Percentiles rank a stretch among this genome's conserved stretches.
phyloP scores from a whole-genome alignment of 2,888 invertebrate species.

The Tetragonisca angustula region DNA sequence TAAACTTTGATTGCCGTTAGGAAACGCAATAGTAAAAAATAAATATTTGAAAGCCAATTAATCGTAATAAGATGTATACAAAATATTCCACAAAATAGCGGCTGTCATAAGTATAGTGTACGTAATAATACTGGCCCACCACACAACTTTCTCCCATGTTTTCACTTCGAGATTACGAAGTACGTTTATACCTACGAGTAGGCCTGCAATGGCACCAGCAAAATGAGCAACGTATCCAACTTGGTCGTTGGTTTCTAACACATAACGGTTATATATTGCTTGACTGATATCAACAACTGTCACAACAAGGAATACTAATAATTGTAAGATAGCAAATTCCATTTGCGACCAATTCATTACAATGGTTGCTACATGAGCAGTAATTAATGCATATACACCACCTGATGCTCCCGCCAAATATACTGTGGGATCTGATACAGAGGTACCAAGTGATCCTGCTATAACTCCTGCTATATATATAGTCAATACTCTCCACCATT shows the following conservation, averaged over 20 bases:
- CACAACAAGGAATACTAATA: constrained; percentile 92
- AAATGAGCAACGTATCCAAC: constrained; percentile 98
- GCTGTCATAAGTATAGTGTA: constrained; percentile 90
- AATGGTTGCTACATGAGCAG: constrained; percentile 96
- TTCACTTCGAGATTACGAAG: constrained; percentile 92
- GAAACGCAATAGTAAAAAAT: constrained; percentile 15
- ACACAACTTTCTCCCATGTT: constrained; percentile 92
- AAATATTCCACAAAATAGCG: constrained; percentile 90
- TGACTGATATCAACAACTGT: constrained; percentile 94
- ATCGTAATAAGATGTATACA: constrained; percentile 86
- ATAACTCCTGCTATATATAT: constrained; percentile 94
- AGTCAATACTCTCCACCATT: constrained; percentile 95
- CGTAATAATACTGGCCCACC: constrained; percentile 92
- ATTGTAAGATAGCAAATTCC: constrained; percentile 95
- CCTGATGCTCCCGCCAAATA: constrained; percentile 97
- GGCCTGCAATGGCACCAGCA: constrained; percentile 95
- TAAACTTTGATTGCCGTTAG: neutral
- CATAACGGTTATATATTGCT: constrained; percentile 95
- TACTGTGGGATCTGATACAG: constrained; percentile 91
- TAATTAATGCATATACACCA: constrained; percentile 96
- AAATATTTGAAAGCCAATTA: constrained; percentile 25
- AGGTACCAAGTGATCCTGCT: constrained; percentile 93
- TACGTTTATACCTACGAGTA: constrained; percentile 92
- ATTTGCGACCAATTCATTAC: constrained; percentile 99
- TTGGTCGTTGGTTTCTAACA: constrained; percentile 89